These are phyloP conservation scores for Ceriagrion tenellum DNA, from an alignment of 2,888 invertebrate species.

Conservation along the genomic window DNA sequence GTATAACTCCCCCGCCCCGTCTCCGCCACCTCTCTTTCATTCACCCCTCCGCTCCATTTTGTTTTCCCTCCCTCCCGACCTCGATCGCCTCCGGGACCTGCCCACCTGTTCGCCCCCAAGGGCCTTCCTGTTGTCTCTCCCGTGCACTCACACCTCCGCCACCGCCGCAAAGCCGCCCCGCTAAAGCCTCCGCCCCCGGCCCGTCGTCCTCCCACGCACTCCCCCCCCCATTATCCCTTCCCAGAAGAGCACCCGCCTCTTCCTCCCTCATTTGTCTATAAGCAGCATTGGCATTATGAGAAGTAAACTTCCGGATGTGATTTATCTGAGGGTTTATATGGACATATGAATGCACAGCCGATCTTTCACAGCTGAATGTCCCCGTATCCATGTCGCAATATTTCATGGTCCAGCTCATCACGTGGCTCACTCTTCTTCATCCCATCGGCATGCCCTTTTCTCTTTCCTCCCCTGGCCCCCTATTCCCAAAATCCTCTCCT, in stretches of 20 bases:
- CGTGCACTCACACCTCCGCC: neutral
- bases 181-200: neutral
- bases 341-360: no score
- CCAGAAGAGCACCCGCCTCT: neutral
- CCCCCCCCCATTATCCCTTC: neutral
- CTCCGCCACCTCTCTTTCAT: neutral
- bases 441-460: no score
- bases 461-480: no score
- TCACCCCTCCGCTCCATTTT: neutral
- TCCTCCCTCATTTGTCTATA: neutral
- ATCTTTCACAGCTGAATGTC: no score
- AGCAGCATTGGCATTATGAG: no score
- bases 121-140: conserved; percentile 37
- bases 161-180: neutral
- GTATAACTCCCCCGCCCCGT: neutral
- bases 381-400: no score
- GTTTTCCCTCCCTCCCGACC: neutral
- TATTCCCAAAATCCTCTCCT: no score
- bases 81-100: neutral
- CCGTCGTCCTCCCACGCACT: neutral
- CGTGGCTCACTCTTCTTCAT: no score
- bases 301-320: no score
- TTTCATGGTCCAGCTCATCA: no score
- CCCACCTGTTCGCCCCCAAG: conserved; percentile 49
- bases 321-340: no score